Percentiles rank a stretch among this genome's conserved stretches.
phyloP scores from a whole-genome alignment of 64 coral and sea anemone genomes.

The Porites lutea region DNA sequence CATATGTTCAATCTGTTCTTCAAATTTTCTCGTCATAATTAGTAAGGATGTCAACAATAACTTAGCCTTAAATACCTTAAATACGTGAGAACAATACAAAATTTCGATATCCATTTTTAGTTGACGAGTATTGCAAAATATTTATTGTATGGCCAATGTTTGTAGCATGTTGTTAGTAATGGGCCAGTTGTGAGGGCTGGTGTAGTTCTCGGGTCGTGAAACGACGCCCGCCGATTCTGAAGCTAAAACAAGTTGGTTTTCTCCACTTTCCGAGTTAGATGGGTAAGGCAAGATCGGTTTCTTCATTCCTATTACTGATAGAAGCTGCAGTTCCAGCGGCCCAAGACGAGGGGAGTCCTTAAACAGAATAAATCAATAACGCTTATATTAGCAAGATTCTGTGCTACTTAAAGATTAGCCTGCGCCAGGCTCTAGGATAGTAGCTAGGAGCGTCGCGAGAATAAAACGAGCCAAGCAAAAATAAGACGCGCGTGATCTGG shows the following conservation, averaged over 20 bases:
- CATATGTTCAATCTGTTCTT: too few species aligned
- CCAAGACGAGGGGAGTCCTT: slow-evolving; percentile 90
- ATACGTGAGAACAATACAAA: too few species aligned
- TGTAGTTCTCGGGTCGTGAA: slow-evolving; percentile 76
- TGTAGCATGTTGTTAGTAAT: slow-evolving; percentile 88
- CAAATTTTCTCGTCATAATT: too few species aligned
- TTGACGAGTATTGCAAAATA: not conserved
- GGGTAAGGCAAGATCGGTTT: slow-evolving; percentile 63
- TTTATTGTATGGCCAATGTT: slow-evolving; percentile 29
- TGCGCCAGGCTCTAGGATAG: too few species aligned
- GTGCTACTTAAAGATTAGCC: not conserved
- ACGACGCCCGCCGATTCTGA: not conserved
- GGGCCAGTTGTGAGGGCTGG: slow-evolving; percentile 77
- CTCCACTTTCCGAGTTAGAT: slow-evolving; percentile 12
- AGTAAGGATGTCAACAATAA: too few species aligned
- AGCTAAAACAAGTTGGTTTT: not conserved
- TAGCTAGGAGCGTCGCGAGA: too few species aligned
- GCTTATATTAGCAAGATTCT: not conserved
- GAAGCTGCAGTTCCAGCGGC: slow-evolving; percentile 91
- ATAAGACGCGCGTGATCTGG: too few species aligned
- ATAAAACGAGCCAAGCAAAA: too few species aligned
- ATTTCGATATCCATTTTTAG: not conserved
- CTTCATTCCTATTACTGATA: slow-evolving; percentile 72
- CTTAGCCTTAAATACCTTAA: too few species aligned
- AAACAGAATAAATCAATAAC: slow-evolving; percentile 2